Conservation (phyloP, 2,888 invertebrate species). For the Phasia obesa region DNA sequence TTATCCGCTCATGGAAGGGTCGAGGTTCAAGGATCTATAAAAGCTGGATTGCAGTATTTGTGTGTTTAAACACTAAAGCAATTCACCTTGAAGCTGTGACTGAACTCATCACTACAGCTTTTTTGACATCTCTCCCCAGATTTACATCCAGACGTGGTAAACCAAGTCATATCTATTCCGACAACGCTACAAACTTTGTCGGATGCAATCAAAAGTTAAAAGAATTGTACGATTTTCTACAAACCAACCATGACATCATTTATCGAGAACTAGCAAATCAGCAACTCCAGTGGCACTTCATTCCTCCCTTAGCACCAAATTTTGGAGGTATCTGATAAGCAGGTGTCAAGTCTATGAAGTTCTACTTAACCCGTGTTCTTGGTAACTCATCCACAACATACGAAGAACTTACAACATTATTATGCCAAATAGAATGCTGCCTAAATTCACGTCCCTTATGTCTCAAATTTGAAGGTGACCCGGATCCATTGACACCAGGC, state of each 20-base stretch:
- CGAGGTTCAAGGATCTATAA: slow-evolving; percentile 54
- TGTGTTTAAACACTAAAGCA: slow-evolving; percentile 58
- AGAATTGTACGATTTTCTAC: slow-evolving; percentile 48
- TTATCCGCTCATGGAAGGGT: slow-evolving; percentile 57
- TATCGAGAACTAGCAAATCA: slow-evolving; percentile 39
- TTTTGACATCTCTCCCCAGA: slow-evolving; percentile 74
- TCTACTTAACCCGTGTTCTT: no score
- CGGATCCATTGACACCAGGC: no score
- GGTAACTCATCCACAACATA: no score
- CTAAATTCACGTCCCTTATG: no score
- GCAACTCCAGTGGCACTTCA: slow-evolving; percentile 76
- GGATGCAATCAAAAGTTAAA: slow-evolving; percentile 59
- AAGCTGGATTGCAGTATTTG: slow-evolving; percentile 62
- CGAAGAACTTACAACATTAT: no score
- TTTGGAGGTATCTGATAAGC: slow-evolving; percentile 79
- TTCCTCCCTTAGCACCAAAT: slow-evolving; percentile 76
- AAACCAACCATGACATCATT: slow-evolving; percentile 18
- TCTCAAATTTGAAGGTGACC: no score
- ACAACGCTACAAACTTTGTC: slow-evolving; percentile 71
- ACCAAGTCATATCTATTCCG: slow-evolving; percentile 47
- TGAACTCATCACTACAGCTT: slow-evolving; percentile 70
- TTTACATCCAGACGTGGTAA: slow-evolving; percentile 71
- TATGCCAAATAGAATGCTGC: no score
- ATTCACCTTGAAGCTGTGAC: slow-evolving; percentile 63
- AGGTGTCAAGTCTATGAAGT: no score